Evolutionary conservation across 2,888 invertebrate genomes (phyloP).

Genomic region (Acrocyrtus sp.): DNA sequence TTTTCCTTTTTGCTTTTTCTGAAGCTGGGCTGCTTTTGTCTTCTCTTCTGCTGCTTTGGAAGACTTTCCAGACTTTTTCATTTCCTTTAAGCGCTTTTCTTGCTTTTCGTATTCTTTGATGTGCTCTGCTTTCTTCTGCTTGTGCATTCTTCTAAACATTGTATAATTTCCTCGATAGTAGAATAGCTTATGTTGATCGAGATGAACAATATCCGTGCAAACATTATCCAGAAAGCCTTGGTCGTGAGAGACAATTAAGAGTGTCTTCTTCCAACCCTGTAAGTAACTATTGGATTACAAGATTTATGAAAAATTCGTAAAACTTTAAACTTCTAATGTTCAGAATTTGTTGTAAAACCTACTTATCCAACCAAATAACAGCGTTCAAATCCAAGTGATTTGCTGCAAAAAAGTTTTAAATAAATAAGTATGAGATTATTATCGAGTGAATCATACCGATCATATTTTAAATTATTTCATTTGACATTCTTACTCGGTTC

Average conservation of each 20-base stretch:
- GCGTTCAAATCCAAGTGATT: slow-evolving; percentile 99
- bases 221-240: slow-evolving; percentile 99
- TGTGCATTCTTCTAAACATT: slow-evolving; percentile 99
- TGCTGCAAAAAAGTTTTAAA: slow-evolving; percentile 68
- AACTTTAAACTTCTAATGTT: slow-evolving; percentile 6
- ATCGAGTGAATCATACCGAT: background rate
- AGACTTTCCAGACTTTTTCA: slow-evolving; percentile 95
- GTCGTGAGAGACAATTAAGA: slow-evolving; percentile 98
- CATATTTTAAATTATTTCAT: no score
- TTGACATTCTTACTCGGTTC: slow-evolving; percentile 9
- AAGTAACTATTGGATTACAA: slow-evolving; percentile 87
- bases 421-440: background rate
- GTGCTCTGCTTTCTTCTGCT: slow-evolving; percentile 94
- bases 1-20: slow-evolving; percentile 43
- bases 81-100: slow-evolving; percentile 92
- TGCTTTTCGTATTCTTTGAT: slow-evolving; percentile 98
- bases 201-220: slow-evolving; percentile 97
- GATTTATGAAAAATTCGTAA: slow-evolving; percentile 44
- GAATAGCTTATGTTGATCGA: slow-evolving; percentile 92
- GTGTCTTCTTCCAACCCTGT: slow-evolving; percentile 98
- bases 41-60: slow-evolving; percentile 83
- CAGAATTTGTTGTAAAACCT: slow-evolving; percentile 65
- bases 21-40: slow-evolving; percentile 65
- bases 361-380: slow-evolving; percentile 99
- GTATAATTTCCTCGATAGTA: slow-evolving; percentile 99